phyloP scores from a whole-genome alignment of 2,113 vertebrate species.

The Plecotus auritus region DNA sequence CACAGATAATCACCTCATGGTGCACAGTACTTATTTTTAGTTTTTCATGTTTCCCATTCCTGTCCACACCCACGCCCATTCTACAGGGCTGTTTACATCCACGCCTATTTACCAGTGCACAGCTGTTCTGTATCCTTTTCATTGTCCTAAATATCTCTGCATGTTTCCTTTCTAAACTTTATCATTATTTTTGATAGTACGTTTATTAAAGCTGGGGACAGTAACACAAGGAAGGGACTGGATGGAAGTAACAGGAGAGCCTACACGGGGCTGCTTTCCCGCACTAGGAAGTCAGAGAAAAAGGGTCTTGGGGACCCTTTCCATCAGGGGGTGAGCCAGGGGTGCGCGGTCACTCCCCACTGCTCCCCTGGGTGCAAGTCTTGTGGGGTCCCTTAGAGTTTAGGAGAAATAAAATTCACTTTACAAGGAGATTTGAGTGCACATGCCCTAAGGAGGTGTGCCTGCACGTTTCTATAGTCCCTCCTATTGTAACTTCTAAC shows the following conservation, averaged over 20 bases:
- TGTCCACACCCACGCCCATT: not conserved
- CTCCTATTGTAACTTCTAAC: not conserved
- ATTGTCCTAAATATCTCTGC: not conserved
- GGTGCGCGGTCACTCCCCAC: no score
- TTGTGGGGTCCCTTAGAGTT: not conserved
- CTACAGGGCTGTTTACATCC: not conserved
- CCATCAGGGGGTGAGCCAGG: not conserved
- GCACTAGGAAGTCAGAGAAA: not conserved
- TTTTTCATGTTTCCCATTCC: not conserved
- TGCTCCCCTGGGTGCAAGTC: not conserved
- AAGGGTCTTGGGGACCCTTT: not conserved
- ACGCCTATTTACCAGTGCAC: not conserved
- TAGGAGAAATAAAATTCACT: not conserved
- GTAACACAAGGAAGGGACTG: not conserved
- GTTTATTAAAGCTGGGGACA: not conserved
- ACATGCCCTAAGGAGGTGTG: not conserved
- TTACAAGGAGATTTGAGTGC: no score
- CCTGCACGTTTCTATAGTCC: not conserved
- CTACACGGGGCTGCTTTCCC: no score
- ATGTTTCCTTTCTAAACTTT: not conserved
- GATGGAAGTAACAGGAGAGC: no score
- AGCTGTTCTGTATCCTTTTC: not conserved
- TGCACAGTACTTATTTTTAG: not conserved
- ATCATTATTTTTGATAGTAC: not conserved
- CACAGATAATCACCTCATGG: not conserved